Evolutionary conservation across 1,140 invertebrate genomes (phyloP).

Genomic region (Dreissena polymorpha): DNA sequence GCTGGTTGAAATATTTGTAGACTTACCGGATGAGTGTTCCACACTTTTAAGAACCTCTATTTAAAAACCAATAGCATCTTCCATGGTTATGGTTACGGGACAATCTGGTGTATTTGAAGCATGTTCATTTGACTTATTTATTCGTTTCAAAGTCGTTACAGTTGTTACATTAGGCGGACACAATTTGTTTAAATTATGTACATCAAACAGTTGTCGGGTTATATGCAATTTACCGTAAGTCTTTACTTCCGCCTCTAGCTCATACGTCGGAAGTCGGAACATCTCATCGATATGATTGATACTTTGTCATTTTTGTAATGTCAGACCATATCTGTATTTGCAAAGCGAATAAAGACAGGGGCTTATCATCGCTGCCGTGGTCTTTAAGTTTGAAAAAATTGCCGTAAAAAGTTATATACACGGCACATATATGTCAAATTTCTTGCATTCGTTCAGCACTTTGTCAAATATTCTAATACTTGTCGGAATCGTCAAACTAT

Average conservation of each 20-base stretch:
- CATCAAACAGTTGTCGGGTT: not conserved
- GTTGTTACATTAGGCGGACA: not conserved
- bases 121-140: not conserved
- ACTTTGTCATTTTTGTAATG: no score
- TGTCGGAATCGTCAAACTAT: conserved; percentile 7
- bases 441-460: not conserved
- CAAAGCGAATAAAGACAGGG: no score
- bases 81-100: not conserved
- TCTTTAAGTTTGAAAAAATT: conserved; percentile 9
- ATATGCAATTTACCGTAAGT: not conserved
- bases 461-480: not conserved
- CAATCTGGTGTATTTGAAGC: not conserved
- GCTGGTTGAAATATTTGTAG: no score
- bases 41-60: no score
- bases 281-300: no score
- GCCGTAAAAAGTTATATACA: conserved; percentile 9
- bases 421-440: not conserved
- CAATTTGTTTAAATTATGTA: not conserved
- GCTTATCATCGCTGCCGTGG: no score
- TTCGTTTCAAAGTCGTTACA: not conserved
- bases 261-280: not conserved
- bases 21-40: no score
- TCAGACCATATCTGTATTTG: no score
- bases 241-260: not conserved
- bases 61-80: no score